A percentile compares a stretch with the other conserved stretches of the same genome.
phyloP scores from a whole-genome alignment of 2,888 invertebrate species.

The Diarsia brunnea region DNA sequence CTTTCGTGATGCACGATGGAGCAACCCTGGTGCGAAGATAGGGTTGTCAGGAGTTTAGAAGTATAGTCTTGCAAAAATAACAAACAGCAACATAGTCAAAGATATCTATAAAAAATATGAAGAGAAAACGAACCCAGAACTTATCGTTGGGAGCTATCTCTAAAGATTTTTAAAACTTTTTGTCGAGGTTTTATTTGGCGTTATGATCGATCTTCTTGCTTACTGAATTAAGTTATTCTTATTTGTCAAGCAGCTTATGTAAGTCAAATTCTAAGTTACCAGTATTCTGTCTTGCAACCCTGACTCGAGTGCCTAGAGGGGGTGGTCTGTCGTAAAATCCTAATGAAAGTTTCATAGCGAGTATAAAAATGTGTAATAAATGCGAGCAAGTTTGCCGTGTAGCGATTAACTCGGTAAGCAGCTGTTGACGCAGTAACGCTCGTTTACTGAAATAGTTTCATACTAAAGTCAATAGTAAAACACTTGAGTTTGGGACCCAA shows the following conservation, averaged over 20 bases:
- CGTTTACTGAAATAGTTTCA: slow-evolving; percentile 9
- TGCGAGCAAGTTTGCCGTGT: slow-evolving; percentile 35
- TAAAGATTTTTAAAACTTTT: not conserved
- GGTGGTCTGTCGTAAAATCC: slow-evolving; percentile 65
- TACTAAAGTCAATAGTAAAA: not conserved
- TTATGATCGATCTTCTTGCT: not conserved
- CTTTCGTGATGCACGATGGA: slow-evolving; percentile 37
- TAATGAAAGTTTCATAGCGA: slow-evolving; percentile 69
- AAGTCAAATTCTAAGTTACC: not conserved
- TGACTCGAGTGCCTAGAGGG: slow-evolving; percentile 1
- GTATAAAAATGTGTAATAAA: slow-evolving; percentile 63
- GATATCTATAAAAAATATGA: not conserved
- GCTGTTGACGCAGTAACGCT: slow-evolving; percentile 19
- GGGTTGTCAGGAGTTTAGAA: slow-evolving; percentile 4
- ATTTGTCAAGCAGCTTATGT: not conserved
- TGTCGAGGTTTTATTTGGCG: not conserved
- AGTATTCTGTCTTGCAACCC: slow-evolving; percentile 31
- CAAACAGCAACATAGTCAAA: not conserved
- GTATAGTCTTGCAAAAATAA: not conserved
- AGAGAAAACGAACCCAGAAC: not conserved
- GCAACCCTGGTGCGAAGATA: not conserved
- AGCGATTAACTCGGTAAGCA: slow-evolving; percentile 21
- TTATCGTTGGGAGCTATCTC: not conserved
- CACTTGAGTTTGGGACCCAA: not conserved
- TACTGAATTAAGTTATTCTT: not conserved